Percentiles rank a stretch among this genome's conserved stretches.
These are phyloP conservation scores for Drosophila kuntzei DNA, from an alignment of 2,888 invertebrate genomes.

Conservation along the genomic window DNA sequence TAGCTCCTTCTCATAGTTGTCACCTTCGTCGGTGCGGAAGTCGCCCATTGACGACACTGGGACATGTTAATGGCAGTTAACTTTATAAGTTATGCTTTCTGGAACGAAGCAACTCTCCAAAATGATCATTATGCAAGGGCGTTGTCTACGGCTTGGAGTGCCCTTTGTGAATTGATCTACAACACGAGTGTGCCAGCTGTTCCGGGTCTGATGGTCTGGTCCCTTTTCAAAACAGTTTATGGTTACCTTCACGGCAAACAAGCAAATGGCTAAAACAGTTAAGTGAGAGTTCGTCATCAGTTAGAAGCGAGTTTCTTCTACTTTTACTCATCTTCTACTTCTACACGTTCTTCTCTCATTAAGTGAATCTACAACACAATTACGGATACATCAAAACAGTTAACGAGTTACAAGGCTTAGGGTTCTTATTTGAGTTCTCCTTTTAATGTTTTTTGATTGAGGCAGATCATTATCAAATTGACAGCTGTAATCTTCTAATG, in stretches of 20 bases:
- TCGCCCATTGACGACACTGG: slow-evolving; percentile 62
- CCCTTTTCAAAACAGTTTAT: slow-evolving; percentile 70
- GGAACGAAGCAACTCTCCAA: slow-evolving; percentile 12
- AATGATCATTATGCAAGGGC: slow-evolving; percentile 52
- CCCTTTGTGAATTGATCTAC: slow-evolving; percentile 47
- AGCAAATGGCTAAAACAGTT: slow-evolving; percentile 38
- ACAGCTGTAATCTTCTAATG: slow-evolving; percentile 56
- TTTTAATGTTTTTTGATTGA: slow-evolving; percentile 30
- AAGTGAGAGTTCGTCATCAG: slow-evolving; percentile 29
- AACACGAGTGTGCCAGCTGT: slow-evolving; percentile 57
- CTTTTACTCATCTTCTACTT: not conserved
- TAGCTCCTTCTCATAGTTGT: slow-evolving; percentile 54
- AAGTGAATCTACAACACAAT: slow-evolving; percentile 41
- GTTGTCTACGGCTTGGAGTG: slow-evolving; percentile 30
- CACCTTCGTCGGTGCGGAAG: slow-evolving; percentile 72
- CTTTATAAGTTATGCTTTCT: slow-evolving; percentile 70
- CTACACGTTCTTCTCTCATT: slow-evolving; percentile 28
- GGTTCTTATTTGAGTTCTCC: slow-evolving; percentile 16
- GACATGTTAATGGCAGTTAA: slow-evolving; percentile 76
- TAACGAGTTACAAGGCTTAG: slow-evolving; percentile 40
- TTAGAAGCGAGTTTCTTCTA: slow-evolving; percentile 20
- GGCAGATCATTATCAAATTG: slow-evolving; percentile 50
- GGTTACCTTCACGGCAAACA: slow-evolving; percentile 20
- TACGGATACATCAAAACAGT: slow-evolving; percentile 49
- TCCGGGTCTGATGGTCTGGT: slow-evolving; percentile 34